A percentile compares a stretch with the other conserved stretches of the same genome.
phyloP scores from a whole-genome alignment of 1,140 invertebrate genomes.

The Pollicipes pollicipes region DNA sequence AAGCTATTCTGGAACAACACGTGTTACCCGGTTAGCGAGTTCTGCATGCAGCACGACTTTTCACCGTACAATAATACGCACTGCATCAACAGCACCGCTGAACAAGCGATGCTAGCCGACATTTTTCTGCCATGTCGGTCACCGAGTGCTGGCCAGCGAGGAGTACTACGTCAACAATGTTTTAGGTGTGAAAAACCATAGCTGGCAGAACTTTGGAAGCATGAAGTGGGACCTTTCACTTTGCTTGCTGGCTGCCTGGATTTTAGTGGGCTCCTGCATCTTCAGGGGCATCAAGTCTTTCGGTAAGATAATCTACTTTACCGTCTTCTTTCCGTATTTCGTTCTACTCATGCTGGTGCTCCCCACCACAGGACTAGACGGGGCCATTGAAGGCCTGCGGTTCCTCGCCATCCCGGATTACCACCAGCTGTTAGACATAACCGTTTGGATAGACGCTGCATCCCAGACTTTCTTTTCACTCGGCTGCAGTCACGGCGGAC shows the following conservation, averaged over 20 bases:
- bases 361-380: slow-evolving; percentile 8
- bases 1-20: neutral
- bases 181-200: neutral
- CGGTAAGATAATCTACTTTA: neutral
- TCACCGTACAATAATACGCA: slow-evolving; percentile 26
- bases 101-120: neutral
- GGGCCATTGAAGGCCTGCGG: slow-evolving; percentile 17
- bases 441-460: slow-evolving; percentile 24
- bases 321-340: neutral
- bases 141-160: neutral
- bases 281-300: neutral
- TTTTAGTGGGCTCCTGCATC: neutral
- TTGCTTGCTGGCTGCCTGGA: neutral
- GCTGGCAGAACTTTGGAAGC: neutral
- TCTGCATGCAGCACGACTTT: neutral
- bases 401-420: slow-evolving; percentile 20
- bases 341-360: neutral
- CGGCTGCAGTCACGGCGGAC: slow-evolving; percentile 19
- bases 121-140: too few relatives aligned
- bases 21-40: neutral
- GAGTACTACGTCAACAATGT: neutral
- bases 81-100: too few relatives aligned
- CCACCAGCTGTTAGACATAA: slow-evolving; percentile 24
- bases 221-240: neutral
- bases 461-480: slow-evolving; percentile 26